Conservation (phyloP, 1,140 invertebrate genomes). For the Vanessa atalanta region DNA sequence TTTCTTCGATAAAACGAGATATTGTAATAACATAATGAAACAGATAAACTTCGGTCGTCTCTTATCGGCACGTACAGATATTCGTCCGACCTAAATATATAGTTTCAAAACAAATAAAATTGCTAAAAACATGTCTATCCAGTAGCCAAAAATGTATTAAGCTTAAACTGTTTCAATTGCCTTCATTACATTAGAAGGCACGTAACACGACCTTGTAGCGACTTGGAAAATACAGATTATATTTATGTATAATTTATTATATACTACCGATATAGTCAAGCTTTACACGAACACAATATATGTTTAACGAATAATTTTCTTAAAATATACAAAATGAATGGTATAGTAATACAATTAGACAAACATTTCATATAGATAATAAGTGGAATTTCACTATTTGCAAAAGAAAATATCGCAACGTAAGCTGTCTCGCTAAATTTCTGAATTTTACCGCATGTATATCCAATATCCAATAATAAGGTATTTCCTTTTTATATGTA, state of each 20-base stretch:
- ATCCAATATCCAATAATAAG: no score
- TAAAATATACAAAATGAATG: no score
- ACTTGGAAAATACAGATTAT: constrained; percentile 17
- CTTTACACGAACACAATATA: no score
- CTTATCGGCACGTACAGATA: constrained; percentile 24
- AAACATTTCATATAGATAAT: no score
- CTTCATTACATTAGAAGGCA: constrained; percentile 16
- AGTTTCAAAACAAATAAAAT: constrained; percentile 25
- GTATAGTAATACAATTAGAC: no score
- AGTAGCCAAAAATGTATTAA: constrained; percentile 4
- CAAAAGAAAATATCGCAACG: no score
- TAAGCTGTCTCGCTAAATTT: no score
- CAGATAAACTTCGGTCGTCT: constrained; percentile 26
- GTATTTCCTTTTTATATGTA: no score
- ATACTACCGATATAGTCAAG: no score
- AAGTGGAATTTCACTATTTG: no score
- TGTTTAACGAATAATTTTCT: no score
- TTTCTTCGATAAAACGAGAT: constrained; percentile 17
- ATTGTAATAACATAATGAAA: constrained; percentile 25
- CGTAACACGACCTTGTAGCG: constrained; percentile 16
- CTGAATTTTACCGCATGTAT: no score
- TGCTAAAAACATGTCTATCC: constrained; percentile 19
- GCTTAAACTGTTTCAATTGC: constrained; percentile 24
- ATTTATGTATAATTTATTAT: not conserved
- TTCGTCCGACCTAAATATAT: constrained; percentile 24